Base-by-base conservation (phyloP, 2,113 vertebrate species). In the Sialia sialis region DNA sequence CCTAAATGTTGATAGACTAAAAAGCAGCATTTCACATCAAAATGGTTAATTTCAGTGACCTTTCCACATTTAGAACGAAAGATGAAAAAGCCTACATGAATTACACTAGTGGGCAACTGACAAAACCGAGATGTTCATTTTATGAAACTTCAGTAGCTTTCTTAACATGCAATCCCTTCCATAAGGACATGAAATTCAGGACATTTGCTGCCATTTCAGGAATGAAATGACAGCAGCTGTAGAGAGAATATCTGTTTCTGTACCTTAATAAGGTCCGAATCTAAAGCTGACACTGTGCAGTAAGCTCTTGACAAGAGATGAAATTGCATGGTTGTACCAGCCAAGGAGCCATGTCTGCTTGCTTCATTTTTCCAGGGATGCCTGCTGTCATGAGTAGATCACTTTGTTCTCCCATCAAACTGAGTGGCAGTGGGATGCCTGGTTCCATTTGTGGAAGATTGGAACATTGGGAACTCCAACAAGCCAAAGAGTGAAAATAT, bases 1-100 rank as follows among this genome's bases (percentile, higher is more conserved):
- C 15, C 60, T n/a, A 43, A n/a, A 8, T 83, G 38, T 23, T 70
- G 52, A 51, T 44, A 79, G 60, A 73, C 87, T 79, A 68, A 88
- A 90, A 94, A 84, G 16, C 27, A 59, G 13, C 39, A 84, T 88
- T 89, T 86, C 52, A 77, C 14, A 84, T 77, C 29, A 91, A 84
- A 95, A 92, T 66, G 7, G 16, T 75, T 92, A 70, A 94, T 91
- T 94, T 87, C 78, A 52, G 52, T 87, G 74, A 87, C 60, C 48
- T 91, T 93, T 91, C 52, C 12, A 2, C 23, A 52, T 48, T 78
- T 39, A 63, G 8, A 78, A 86, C 76, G 54, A 73, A 84, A 89
- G 15, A 75, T 72, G 48, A 68, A 82, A 89, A 89, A 72, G 7
- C 4, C 30, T 52, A n/a, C 43, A 52, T 2, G 3, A 84, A 82